Evolutionary conservation across 2,888 invertebrate species (phyloP).

Genomic region (Rutpela maculata): DNA sequence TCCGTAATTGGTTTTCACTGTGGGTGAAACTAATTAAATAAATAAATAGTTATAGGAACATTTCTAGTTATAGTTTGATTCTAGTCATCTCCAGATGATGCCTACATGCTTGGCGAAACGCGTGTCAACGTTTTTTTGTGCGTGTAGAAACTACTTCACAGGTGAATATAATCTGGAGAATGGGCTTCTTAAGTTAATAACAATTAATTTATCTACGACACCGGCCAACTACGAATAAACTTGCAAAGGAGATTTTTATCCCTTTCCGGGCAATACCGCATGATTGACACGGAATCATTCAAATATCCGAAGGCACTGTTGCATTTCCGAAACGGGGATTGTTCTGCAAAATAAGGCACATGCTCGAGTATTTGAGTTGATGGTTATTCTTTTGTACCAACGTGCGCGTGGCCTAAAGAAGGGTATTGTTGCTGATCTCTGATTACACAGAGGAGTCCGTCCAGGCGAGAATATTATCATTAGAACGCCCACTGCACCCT

Average conservation of each 20-base stretch:
- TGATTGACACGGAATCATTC: conserved; percentile 3
- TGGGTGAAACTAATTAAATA: no score
- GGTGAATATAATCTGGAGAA: no score
- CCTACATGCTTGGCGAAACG: no score
- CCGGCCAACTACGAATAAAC: background rate
- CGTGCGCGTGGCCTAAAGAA: conserved; percentile 65
- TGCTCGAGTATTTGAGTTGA: conserved; percentile 53
- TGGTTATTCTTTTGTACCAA: conserved; percentile 56
- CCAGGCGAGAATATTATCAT: conserved; percentile 63
- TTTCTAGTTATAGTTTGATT: no score
- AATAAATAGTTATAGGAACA: no score
- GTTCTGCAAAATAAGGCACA: conserved; percentile 57
- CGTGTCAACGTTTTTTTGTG: no score
- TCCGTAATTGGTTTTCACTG: no score
- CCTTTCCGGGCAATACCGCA: conserved; percentile 1
- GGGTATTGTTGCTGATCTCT: conserved; percentile 67
- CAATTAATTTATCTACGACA: no score
- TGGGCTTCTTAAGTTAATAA: no score
- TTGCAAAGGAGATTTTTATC: background rate
- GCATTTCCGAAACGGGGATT: conserved; percentile 47
- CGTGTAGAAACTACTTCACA: no score
- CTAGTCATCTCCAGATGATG: no score
- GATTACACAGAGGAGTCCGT: conserved; percentile 65
- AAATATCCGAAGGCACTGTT: conserved; percentile 41
- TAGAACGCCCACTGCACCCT: conserved; percentile 47